phyloP scores from a whole-genome alignment of 64 coral and sea anemone species.

The Montipora foliosa region DNA sequence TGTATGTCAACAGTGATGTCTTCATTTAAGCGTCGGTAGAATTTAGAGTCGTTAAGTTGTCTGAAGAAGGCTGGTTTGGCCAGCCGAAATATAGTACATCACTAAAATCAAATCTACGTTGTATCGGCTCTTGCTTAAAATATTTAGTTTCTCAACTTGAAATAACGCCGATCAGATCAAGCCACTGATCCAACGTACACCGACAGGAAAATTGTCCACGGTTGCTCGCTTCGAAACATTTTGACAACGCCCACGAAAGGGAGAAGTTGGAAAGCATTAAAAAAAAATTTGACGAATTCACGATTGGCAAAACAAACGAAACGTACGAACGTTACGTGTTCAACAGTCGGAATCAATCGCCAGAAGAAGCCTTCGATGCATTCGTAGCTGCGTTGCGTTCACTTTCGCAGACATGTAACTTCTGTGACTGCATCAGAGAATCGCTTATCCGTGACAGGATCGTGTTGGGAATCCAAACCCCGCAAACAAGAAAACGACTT shows the following conservation, averaged over 20 bases:
- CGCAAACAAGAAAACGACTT: slow-evolving; percentile 2
- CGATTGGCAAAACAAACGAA: background rate
- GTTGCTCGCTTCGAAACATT: too few species aligned
- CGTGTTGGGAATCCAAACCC: background rate
- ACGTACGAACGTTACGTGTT: background rate
- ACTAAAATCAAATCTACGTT: too few species aligned
- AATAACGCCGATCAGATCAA: too few species aligned
- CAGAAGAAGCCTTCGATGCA: background rate
- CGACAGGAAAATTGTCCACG: too few species aligned
- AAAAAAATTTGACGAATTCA: background rate
- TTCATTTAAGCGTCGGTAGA: too few species aligned
- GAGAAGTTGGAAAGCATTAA: background rate
- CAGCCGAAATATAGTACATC: too few species aligned
- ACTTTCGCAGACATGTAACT: background rate
- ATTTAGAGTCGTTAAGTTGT: too few species aligned
- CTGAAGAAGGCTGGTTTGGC: too few species aligned
- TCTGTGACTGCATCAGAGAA: background rate
- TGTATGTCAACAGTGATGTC: too few species aligned
- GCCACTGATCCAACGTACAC: too few species aligned
- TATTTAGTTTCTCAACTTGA: too few species aligned
- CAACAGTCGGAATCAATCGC: background rate
- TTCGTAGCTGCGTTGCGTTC: background rate
- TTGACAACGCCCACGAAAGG: background rate
- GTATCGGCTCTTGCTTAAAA: too few species aligned
- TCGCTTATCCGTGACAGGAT: background rate